Base-by-base conservation (phyloP, 2,113 vertebrate genomes). In the Pyxicephalus adspersus region DNA sequence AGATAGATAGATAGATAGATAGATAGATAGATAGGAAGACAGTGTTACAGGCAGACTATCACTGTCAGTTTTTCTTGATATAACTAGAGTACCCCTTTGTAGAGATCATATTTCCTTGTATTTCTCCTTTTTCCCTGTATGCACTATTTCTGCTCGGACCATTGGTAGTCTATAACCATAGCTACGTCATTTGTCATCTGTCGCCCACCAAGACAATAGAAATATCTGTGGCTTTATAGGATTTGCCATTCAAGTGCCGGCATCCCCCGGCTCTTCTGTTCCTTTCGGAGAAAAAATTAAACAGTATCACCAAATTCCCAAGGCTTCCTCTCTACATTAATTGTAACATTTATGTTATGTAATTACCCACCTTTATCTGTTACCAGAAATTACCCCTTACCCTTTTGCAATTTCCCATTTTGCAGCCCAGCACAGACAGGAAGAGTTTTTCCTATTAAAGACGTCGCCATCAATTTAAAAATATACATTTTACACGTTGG, bases 301-400 rank as follows among this genome's bases (percentile, higher is more conserved):
- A 54, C 52, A 51, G n/a, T 11, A 29, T 28, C 28, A 23, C 28
- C n/a, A 20, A 60, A 74, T 74, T 74, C 71, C 54, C 29, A 34
- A 55, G 70, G 50, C 54, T 58, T 73, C 11, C 71, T 58, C 58
- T 74, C 28, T 29, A 58, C 54, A 74, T 74, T 74, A 74, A 74
- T 74, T 74, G 60, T 58, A 74, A 74, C 71, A 60, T 74, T 74
- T 74, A 74, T 57, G 54, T 74, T 74, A 74, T 74, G 54, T 74
- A 74, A 74, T 74, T 74, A 55, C 66, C 38, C 51, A 22, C 29
- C 34, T 60, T 51, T 25, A 50, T 52, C 78, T 72, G 25, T 51
- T 80, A 31, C n/a, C 3, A 63, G 66, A 70, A 73, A 52, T 34
- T 23, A 19, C 55, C 26, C 6, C 13, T 29, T 17, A 22, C 22